phyloP scores from a whole-genome alignment of 2,888 invertebrate genomes.

The Lampropteryx suffumata region DNA sequence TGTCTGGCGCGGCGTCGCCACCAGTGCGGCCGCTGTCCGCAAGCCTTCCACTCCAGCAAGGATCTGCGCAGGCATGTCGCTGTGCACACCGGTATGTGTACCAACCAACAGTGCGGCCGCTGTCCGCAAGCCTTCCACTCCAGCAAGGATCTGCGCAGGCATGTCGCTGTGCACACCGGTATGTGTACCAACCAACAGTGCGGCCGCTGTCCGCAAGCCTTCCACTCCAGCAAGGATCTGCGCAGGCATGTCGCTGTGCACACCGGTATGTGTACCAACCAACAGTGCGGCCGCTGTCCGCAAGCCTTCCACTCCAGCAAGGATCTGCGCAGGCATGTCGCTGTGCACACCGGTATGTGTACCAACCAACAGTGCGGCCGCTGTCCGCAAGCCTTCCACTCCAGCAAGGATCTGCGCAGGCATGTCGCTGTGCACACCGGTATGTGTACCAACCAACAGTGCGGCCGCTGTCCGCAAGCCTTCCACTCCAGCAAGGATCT shows the following conservation, averaged over 20 bases:
- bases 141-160: slow-evolving; percentile 86
- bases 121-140: slow-evolving; percentile 87
- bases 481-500: too few relatives aligned
- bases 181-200: slow-evolving; percentile 85
- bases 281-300: too few relatives aligned
- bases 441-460: too few relatives aligned
- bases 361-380: too few relatives aligned
- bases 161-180: slow-evolving; percentile 87
- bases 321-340: slow-evolving; percentile 86
- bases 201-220: slow-evolving; percentile 86
- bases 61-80: slow-evolving; percentile 87
- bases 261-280: slow-evolving; percentile 83
- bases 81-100: slow-evolving; percentile 86
- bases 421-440: too few relatives aligned
- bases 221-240: slow-evolving; percentile 87
- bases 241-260: slow-evolving; percentile 81
- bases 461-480: too few relatives aligned
- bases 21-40: slow-evolving; percentile 85
- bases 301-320: slow-evolving; percentile 86
- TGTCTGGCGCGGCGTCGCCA: slow-evolving; percentile 63
- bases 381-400: too few relatives aligned
- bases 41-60: slow-evolving; percentile 86
- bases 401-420: too few relatives aligned
- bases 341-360: slow-evolving; percentile 85
- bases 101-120: slow-evolving; percentile 39